phyloP scores from a whole-genome alignment of 1,140 invertebrate genomes.

The Condylostylus longicornis region DNA sequence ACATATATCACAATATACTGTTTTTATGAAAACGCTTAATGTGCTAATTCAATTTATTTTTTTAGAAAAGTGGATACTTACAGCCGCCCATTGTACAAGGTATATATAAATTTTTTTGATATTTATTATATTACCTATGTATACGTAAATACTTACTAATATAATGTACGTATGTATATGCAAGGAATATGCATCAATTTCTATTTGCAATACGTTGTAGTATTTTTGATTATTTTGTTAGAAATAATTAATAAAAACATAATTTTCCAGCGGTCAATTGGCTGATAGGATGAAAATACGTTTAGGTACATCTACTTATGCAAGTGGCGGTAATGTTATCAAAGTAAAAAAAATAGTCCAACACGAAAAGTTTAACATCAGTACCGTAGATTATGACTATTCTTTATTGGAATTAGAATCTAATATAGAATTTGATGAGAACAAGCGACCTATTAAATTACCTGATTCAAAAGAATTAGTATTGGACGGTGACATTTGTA shows the following conservation, averaged over 20 bases:
- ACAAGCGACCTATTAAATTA: conserved; percentile 18
- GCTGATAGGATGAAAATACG: conserved; percentile 18
- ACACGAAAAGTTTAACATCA: conserved; percentile 22
- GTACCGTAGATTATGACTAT: conserved; percentile 30
- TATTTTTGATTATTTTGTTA: neutral
- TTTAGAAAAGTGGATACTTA: conserved; percentile 34
- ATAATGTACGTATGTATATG: neutral
- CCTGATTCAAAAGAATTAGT: conserved; percentile 15
- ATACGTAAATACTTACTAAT: neutral
- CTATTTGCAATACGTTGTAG: neutral
- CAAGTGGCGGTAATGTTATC: conserved; percentile 19
- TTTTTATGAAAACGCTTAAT: too few species aligned
- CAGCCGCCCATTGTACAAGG: conserved; percentile 40
- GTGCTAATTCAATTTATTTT: too few species aligned
- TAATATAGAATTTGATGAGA: conserved; percentile 22
- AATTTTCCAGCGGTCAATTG: conserved; percentile 17
- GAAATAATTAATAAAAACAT: neutral
- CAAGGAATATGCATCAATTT: neutral
- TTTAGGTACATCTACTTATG: conserved; percentile 19
- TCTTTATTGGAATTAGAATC: conserved; percentile 24
- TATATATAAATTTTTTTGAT: conserved; percentile 10
- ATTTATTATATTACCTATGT: neutral
- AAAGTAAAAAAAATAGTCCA: conserved; percentile 22
- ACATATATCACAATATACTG: too few species aligned
- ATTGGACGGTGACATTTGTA: conserved; percentile 23